Evolutionary conservation across 1,140 invertebrate genomes (phyloP).

Genomic region (Drosophila equinoxialis): DNA sequence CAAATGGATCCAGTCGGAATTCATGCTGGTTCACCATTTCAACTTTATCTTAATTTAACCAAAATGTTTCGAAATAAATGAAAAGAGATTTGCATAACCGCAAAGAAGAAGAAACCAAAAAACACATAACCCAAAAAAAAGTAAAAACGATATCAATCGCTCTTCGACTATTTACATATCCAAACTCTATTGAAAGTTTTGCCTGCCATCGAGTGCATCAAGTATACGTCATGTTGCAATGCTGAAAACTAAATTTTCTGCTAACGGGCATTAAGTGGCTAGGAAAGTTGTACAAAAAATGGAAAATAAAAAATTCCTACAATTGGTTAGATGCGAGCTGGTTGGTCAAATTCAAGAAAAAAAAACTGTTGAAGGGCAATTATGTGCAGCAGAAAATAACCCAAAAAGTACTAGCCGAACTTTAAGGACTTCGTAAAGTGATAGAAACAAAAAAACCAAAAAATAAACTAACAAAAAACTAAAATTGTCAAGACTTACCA

Average conservation of each 20-base stretch:
- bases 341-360: constrained; percentile 31
- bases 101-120: background rate
- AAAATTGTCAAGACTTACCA: constrained; percentile 7
- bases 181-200: constrained; percentile 54
- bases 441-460: constrained; percentile 7
- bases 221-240: constrained; percentile 48
- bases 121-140: background rate
- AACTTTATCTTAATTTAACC: background rate
- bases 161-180: constrained; percentile 46
- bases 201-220: constrained; percentile 35
- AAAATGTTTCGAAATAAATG: background rate
- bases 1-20: background rate
- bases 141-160: constrained; percentile 45
- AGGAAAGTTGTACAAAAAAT: constrained; percentile 43
- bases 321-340: constrained; percentile 20
- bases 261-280: constrained; percentile 56
- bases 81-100: constrained; percentile 4
- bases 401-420: constrained; percentile 30
- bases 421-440: background rate
- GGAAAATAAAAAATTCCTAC: constrained; percentile 5
- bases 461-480: background rate
- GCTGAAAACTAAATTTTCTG: constrained; percentile 44
- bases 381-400: constrained; percentile 1
- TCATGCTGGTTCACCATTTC: background rate
- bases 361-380: constrained; percentile 41